Conservation (phyloP, 2,797 vertebrate genomes). For the Protonibea diacanthus region DNA sequence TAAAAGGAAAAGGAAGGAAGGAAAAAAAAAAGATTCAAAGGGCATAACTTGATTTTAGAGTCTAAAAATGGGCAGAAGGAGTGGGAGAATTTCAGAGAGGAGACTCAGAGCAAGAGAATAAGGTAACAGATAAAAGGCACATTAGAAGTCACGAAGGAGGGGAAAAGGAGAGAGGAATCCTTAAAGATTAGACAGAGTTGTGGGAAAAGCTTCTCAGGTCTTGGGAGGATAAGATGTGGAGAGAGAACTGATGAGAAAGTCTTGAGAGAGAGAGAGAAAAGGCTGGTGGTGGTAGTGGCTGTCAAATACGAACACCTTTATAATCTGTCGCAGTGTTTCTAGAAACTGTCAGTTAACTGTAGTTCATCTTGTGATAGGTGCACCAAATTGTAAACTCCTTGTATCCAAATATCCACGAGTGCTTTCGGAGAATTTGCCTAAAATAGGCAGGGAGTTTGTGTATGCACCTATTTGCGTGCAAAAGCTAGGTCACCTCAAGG, state of each 20-base stretch:
- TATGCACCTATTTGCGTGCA: slow-evolving; percentile 9
- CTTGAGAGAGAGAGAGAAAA: slow-evolving; percentile 9
- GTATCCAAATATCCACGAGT: neutral
- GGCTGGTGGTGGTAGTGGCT: neutral
- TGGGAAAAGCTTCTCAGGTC: slow-evolving; percentile 41
- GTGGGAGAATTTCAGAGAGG: slow-evolving; percentile 24
- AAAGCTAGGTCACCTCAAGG: slow-evolving; percentile 37
- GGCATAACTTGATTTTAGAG: slow-evolving; percentile 18
- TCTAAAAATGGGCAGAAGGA: slow-evolving; percentile 23
- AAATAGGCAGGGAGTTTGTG: neutral
- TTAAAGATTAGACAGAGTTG: slow-evolving; percentile 50
- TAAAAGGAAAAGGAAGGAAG: slow-evolving; percentile 5
- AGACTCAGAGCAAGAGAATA: slow-evolving; percentile 20
- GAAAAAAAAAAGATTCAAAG: neutral
- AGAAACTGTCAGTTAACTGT: slow-evolving; percentile 21
- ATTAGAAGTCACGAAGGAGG: slow-evolving; percentile 31
- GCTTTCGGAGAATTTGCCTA: neutral
- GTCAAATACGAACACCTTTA: slow-evolving; percentile 16
- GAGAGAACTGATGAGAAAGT: slow-evolving; percentile 22
- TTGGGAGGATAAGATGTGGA: slow-evolving; percentile 24
- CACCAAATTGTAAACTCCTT: neutral
- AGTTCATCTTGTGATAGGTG: neutral
- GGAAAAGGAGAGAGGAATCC: slow-evolving; percentile 36
- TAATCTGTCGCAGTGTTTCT: slow-evolving; percentile 11
- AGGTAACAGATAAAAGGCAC: slow-evolving; percentile 41